A percentile compares a stretch with the other conserved stretches of the same genome.
Evolutionary conservation across 2,113 vertebrate genomes (phyloP).

Genomic region (Amphiprion ocellaris): DNA sequence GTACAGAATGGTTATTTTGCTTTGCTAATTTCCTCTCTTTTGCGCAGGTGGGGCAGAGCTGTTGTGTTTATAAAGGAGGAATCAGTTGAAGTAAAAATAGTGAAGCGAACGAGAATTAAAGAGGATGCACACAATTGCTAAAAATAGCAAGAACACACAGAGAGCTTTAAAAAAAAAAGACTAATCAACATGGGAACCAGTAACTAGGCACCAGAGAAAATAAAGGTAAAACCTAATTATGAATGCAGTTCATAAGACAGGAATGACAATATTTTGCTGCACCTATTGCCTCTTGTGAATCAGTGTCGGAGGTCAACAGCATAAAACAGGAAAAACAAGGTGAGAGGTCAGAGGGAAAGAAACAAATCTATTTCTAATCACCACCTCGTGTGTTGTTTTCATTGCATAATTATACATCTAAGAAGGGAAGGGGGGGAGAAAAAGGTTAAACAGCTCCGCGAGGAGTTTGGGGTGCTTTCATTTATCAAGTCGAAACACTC

Average conservation of each 20-base stretch:
- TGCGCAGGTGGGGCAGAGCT: constrained; percentile 14
- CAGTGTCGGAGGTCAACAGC: constrained; percentile 10
- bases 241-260: constrained; percentile 9
- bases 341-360: neutral
- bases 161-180: constrained; percentile 12
- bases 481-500: constrained; percentile 63
- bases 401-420: constrained; percentile 37
- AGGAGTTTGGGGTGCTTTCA: constrained; percentile 23
- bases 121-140: constrained; percentile 38
- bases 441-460: constrained; percentile 37
- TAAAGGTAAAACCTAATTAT: constrained; percentile 21
- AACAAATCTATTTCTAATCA: constrained; percentile 25
- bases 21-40: constrained; percentile 49
- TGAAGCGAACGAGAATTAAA: constrained; percentile 18
- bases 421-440: constrained; percentile 1
- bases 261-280: constrained; percentile 8
- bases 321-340: constrained; percentile 7
- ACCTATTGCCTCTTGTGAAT: neutral
- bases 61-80: neutral
- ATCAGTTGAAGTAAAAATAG: constrained; percentile 32
- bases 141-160: constrained; percentile 43
- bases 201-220: constrained; percentile 19
- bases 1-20: constrained; percentile 38
- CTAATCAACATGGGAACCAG: constrained; percentile 40
- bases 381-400: constrained; percentile 31